Evolutionary conservation across 2,797 vertebrate species (phyloP).

Genomic region (Sebastes kiyomatsui): DNA sequence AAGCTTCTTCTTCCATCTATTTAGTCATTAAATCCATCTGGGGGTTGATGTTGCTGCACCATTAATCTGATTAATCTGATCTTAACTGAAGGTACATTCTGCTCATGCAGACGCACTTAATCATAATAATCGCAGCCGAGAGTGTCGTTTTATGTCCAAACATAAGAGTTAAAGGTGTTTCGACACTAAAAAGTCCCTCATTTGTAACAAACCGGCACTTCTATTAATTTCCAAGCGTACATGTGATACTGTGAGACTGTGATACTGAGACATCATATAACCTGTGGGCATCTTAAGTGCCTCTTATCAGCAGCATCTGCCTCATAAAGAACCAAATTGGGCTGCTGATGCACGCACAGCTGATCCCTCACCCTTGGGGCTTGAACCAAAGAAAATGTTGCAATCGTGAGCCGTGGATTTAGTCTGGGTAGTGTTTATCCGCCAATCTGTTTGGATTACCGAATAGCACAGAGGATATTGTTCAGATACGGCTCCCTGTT

Average conservation of each 20-base stretch:
- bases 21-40: background rate
- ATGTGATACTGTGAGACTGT: background rate
- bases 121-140: slow-evolving; percentile 21
- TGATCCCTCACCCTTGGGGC: slow-evolving; percentile 62
- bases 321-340: slow-evolving; percentile 51
- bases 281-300: slow-evolving; percentile 22
- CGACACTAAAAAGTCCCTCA: slow-evolving; percentile 7
- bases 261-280: slow-evolving; percentile 4
- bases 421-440: slow-evolving; percentile 56
- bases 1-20: background rate
- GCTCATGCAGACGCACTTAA: slow-evolving; percentile 17
- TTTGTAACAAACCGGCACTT: slow-evolving; percentile 6
- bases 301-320: slow-evolving; percentile 43
- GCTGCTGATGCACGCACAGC: slow-evolving; percentile 46
- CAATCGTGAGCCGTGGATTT: slow-evolving; percentile 43
- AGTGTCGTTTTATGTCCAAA: slow-evolving; percentile 19
- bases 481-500: slow-evolving; percentile 30
- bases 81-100: slow-evolving; percentile 21
- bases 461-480: slow-evolving; percentile 44
- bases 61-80: slow-evolving; percentile 46
- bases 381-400: slow-evolving; percentile 50
- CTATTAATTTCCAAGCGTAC: background rate
- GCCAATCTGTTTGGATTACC: slow-evolving; percentile 59
- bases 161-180: slow-evolving; percentile 12
- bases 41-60: slow-evolving; percentile 17